phyloP scores from a whole-genome alignment of 2,888 invertebrate genomes.

The Tinea pellionella region DNA sequence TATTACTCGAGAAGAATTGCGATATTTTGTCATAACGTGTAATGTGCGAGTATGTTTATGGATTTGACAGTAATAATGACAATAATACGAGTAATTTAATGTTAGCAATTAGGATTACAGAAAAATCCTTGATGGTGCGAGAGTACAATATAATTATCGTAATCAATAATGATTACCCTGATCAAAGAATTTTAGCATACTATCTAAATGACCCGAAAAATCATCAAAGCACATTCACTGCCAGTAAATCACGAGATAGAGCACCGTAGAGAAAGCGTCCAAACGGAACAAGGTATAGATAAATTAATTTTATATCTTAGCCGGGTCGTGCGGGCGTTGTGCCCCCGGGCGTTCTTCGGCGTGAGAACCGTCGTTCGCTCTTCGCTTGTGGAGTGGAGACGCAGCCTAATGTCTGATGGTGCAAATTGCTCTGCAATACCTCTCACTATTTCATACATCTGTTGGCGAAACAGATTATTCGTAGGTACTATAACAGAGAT shows the following conservation, averaged over 20 bases:
- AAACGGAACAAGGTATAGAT: constrained; percentile 40
- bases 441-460: constrained; percentile 1
- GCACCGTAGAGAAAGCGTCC: constrained; percentile 14
- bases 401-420: constrained; percentile 7
- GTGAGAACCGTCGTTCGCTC: constrained; percentile 42
- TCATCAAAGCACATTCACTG: not conserved
- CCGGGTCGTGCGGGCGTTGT: constrained; percentile 50
- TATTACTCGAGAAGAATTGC: not conserved
- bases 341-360: constrained; percentile 55
- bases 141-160: too few species aligned
- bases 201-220: not conserved
- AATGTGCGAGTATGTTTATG: not conserved
- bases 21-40: not conserved
- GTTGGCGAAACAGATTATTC: not conserved
- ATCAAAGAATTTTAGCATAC: not conserved
- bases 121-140: too few species aligned
- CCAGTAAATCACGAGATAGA: constrained; percentile 7
- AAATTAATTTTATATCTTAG: constrained; percentile 64
- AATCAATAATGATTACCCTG: too few species aligned
- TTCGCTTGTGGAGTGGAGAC: constrained; percentile 21
- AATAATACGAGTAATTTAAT: too few species aligned
- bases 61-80: too few species aligned
- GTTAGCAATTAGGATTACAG: too few species aligned
- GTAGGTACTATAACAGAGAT: not conserved
- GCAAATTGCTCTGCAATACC: constrained; percentile 5